Evolutionary conservation across 2,888 invertebrate genomes (phyloP).

Genomic region (Lomographa bimaculata): DNA sequence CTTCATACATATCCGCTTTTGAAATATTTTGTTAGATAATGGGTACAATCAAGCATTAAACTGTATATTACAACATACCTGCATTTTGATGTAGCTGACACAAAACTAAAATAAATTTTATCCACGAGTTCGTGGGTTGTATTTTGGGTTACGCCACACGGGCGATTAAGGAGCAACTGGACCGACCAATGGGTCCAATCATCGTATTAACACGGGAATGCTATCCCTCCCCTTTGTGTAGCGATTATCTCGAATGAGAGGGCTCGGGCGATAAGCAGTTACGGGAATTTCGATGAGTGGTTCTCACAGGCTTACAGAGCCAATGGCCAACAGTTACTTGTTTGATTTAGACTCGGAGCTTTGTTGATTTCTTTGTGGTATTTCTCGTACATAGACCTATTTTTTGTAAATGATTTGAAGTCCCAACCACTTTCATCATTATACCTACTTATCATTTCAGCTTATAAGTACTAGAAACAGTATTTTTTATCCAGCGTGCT

Average conservation of each 20-base stretch:
- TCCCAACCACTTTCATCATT: too few species aligned
- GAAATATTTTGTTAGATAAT: too few species aligned
- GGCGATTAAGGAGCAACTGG: constrained; percentile 60
- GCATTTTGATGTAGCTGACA: constrained; percentile 32
- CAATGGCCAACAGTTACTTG: constrained; percentile 24
- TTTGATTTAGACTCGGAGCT: too few species aligned
- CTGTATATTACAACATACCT: constrained; percentile 38
- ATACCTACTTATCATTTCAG: too few species aligned
- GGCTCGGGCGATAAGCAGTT: constrained; percentile 57
- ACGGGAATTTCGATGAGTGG: constrained; percentile 41
- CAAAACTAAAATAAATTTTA: constrained; percentile 7
- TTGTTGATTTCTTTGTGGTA: too few species aligned
- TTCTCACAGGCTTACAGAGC: constrained; percentile 24
- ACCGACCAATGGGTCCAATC: constrained; percentile 47
- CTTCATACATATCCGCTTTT: too few species aligned
- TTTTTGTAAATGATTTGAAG: too few species aligned
- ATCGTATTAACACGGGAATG: constrained; percentile 65
- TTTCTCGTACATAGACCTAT: too few species aligned
- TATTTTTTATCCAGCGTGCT: too few species aligned
- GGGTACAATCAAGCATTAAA: too few species aligned
- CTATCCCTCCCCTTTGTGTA: constrained; percentile 63
- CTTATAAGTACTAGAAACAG: too few species aligned
- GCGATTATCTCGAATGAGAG: constrained; percentile 62
- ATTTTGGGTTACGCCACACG: constrained; percentile 50
- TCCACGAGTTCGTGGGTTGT: constrained; percentile 5